Evolutionary conservation across 30 jellyfish, hydroid and myxozoan species (phyloP).

Genomic region (Phacellophora camtschatica): DNA sequence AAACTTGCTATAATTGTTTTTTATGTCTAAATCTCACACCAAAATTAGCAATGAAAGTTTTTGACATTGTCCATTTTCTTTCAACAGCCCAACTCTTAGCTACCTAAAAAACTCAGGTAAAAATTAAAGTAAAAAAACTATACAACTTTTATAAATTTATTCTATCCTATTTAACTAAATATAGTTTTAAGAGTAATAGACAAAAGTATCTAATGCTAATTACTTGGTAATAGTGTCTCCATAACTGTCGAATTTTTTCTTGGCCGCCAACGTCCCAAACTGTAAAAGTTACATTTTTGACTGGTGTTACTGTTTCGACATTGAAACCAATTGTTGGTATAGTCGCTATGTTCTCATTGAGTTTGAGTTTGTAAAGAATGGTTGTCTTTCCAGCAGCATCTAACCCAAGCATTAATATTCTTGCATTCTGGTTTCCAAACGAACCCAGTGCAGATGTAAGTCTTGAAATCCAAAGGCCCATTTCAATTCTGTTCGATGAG

Average conservation of each 20-base stretch:
- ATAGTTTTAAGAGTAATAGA: no score
- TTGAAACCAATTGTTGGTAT: slow-evolving; percentile 97
- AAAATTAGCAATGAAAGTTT: no score
- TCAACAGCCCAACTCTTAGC: no score
- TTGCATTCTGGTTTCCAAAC: slow-evolving; percentile 53
- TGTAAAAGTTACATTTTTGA: slow-evolving; percentile 75
- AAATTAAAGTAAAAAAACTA: no score
- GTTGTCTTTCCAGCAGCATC: slow-evolving; percentile 96
- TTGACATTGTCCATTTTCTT: no score
- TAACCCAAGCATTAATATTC: slow-evolving; percentile 73
- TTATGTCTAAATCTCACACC: no score
- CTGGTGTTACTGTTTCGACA: slow-evolving; percentile 81
- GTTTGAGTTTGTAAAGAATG: slow-evolving; percentile 70
- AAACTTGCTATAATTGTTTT: no score
- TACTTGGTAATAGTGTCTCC: slow-evolving; percentile 89
- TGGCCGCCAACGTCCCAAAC: slow-evolving; percentile 98
- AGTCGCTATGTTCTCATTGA: slow-evolving; percentile 79
- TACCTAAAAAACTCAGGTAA: no score
- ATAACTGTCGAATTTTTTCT: slow-evolving; percentile 79
- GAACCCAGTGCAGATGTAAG: slow-evolving; percentile 33
- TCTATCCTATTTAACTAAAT: no score
- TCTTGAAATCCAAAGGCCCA: slow-evolving; percentile 74
- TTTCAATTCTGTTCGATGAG: no score
- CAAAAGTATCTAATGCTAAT: no score
- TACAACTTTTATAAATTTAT: no score